A percentile compares a stretch with the other conserved stretches of the same genome.
Conservation (phyloP, 2,888 invertebrate species). For the Melanophora roralis region DNA sequence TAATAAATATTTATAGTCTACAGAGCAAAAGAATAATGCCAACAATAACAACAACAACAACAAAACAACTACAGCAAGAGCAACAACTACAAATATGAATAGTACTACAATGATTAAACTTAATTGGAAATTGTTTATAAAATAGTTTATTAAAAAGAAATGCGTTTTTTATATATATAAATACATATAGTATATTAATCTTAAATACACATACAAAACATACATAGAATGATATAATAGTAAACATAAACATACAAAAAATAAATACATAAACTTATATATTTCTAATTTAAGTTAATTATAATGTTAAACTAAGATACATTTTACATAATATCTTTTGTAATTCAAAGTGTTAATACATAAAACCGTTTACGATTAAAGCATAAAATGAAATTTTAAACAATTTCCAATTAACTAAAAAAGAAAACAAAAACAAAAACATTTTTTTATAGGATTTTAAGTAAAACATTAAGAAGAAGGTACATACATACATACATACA, state of each 20-base stretch:
- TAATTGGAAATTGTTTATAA: constrained; percentile 62
- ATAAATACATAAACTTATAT: background rate
- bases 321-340: constrained; percentile 27
- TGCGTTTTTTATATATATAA: constrained; percentile 7
- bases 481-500: too few relatives aligned
- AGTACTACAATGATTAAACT: constrained; percentile 55
- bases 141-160: constrained; percentile 42
- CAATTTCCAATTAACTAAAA: constrained; percentile 39
- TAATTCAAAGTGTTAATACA: constrained; percentile 26
- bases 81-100: constrained; percentile 7
- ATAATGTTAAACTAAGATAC: constrained; percentile 45
- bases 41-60: constrained; percentile 26
- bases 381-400: constrained; percentile 18
- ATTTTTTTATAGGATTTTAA: background rate
- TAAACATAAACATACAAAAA: background rate
- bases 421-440: constrained; percentile 8
- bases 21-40: constrained; percentile 23
- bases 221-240: too few relatives aligned
- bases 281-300: constrained; percentile 45
- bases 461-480: background rate
- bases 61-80: constrained; percentile 23
- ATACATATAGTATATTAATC: background rate
- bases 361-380: constrained; percentile 19
- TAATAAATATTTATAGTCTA: constrained; percentile 82
- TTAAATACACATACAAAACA: background rate